These are phyloP conservation scores for Apostichopus parvimensis DNA, from an alignment of 35 echinoderm and acorn worm species.

Conservation along the genomic window DNA sequence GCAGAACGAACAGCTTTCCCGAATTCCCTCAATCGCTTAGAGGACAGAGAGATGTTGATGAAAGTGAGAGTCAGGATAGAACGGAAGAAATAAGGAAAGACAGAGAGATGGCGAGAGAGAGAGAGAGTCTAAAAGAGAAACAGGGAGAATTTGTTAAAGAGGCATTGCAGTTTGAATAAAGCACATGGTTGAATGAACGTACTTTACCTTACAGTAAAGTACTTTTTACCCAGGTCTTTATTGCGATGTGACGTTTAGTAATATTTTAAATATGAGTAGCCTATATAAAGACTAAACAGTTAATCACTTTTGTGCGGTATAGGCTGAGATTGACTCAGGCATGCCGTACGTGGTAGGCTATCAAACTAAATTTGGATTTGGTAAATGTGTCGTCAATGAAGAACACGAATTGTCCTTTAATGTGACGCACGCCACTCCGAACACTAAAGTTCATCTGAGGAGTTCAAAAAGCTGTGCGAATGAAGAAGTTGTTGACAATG, in stretches of 20 bases:
- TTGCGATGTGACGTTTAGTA: no score
- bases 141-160: constrained; percentile 9
- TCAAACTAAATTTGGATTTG: no score
- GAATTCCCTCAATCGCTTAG: constrained; percentile 40
- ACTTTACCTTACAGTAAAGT: no score
- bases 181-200: no score
- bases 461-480: background rate
- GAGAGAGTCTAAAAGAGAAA: background rate
- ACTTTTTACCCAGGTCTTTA: no score
- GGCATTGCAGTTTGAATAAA: background rate
- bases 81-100: background rate
- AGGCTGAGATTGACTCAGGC: no score
- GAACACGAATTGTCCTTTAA: no score
- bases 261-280: no score
- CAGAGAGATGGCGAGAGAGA: background rate
- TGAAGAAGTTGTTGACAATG: background rate
- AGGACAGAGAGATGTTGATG: constrained; percentile 1
- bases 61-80: background rate
- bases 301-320: no score
- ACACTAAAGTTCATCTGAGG: background rate
- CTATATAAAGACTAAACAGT: no score
- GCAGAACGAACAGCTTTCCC: constrained; percentile 48
- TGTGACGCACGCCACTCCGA: background rate
- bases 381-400: no score
- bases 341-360: no score